These are phyloP conservation scores for Antennarius maculatus DNA, from an alignment of 2,797 vertebrate species.

Conservation along the genomic window DNA sequence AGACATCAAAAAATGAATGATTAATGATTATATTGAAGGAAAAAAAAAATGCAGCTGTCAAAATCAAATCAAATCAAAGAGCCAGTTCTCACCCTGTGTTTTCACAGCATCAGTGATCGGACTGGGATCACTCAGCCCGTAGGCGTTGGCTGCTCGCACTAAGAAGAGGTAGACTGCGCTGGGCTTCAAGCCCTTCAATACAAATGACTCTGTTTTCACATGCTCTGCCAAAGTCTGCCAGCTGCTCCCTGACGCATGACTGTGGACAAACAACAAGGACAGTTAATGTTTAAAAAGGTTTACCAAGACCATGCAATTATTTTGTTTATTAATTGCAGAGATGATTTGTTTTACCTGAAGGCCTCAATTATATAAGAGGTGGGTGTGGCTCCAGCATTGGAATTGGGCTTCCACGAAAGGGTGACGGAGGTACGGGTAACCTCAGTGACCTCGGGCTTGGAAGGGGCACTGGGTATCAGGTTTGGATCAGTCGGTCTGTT, in stretches of 20 bases:
- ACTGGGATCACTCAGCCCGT: constrained; percentile 97
- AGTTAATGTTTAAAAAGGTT: constrained; percentile 16
- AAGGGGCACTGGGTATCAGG: constrained; percentile 95
- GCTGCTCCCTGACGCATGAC: constrained; percentile 96
- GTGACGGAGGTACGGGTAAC: constrained; percentile 92
- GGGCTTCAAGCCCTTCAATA: constrained; percentile 92
- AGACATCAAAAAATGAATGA: neutral
- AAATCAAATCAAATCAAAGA: neutral
- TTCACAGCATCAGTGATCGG: constrained; percentile 97
- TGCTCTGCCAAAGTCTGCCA: constrained; percentile 98
- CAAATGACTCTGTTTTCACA: constrained; percentile 92
- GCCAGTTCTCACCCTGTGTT: constrained; percentile 88
- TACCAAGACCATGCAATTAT: neutral
- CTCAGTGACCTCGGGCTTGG: constrained; percentile 94
- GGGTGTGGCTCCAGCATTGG: constrained; percentile 95
- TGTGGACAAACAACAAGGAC: constrained; percentile 60
- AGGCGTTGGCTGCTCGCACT: constrained; percentile 95
- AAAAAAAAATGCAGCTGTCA: neutral
- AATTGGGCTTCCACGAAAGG: constrained; percentile 94
- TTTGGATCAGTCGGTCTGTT: constrained; percentile 96
- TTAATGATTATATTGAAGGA: neutral
- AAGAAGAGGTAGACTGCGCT: constrained; percentile 98
- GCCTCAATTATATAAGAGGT: constrained; percentile 97
- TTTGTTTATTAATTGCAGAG: neutral
- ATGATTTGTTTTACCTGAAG: constrained; percentile 86